These are phyloP conservation scores for Tiaroga cobitis DNA, from an alignment of 2,797 vertebrate genomes.

Conservation along the genomic window DNA sequence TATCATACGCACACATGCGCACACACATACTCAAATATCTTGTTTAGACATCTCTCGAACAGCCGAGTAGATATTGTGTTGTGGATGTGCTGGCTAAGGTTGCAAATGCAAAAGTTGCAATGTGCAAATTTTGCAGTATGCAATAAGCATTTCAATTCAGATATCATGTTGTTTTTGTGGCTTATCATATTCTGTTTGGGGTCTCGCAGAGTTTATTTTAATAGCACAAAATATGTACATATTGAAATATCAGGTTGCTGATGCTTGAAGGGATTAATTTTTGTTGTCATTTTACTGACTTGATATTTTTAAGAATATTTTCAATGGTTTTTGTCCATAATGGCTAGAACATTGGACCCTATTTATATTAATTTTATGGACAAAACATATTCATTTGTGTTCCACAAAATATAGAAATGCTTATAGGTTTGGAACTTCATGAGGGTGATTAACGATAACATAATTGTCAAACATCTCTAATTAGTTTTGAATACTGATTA, in stretches of 20 bases:
- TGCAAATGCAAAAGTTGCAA: conserved; percentile 17
- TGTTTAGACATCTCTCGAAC: conserved; percentile 31
- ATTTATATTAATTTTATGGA: too few relatives aligned
- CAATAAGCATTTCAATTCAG: conserved; percentile 23
- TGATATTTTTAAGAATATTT: not conserved
- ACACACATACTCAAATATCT: conserved; percentile 39
- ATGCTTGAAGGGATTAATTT: not conserved
- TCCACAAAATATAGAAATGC: not conserved
- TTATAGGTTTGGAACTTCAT: not conserved
- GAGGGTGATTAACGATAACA: not conserved
- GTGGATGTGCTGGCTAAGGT: conserved; percentile 10
- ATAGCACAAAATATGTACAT: not conserved
- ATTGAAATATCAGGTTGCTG: not conserved
- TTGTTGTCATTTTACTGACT: not conserved
- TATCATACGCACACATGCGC: conserved; percentile 34
- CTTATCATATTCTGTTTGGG: not conserved
- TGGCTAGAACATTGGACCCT: not conserved
- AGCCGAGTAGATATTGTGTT: conserved; percentile 7
- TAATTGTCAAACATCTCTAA: not conserved
- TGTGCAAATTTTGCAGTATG: not conserved
- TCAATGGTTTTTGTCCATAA: not conserved
- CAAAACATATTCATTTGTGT: not conserved
- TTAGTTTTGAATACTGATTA: not conserved
- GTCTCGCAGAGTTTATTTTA: not conserved
- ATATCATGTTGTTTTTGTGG: not conserved